These are phyloP conservation scores for Bothrops jararaca DNA, from an alignment of 2,113 vertebrate genomes.

Conservation along the genomic window DNA sequence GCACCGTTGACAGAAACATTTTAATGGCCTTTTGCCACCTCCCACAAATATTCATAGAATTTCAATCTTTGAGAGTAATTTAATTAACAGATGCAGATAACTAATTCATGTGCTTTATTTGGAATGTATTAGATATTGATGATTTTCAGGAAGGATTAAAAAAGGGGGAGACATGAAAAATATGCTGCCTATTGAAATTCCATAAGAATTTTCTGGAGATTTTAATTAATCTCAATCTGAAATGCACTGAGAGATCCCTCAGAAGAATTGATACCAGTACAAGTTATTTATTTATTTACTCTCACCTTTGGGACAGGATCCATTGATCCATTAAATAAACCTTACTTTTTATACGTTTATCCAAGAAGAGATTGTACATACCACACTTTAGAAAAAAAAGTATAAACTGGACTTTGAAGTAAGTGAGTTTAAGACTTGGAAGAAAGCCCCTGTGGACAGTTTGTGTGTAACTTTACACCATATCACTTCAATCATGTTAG, in stretches of 20 bases:
- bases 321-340: background rate
- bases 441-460: background rate
- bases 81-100: background rate
- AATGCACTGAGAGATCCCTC: background rate
- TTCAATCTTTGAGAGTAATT: background rate
- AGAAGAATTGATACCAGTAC: background rate
- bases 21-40: background rate
- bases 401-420: background rate
- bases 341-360: background rate
- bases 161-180: background rate
- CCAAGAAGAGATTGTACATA: background rate
- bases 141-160: background rate
- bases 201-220: background rate
- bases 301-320: background rate
- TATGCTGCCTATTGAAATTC: background rate
- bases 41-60: background rate
- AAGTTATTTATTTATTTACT: background rate
- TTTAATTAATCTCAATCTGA: background rate
- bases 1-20: background rate
- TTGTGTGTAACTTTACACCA: background rate
- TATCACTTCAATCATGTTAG: background rate
- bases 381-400: background rate
- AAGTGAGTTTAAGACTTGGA: background rate
- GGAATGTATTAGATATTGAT: background rate
- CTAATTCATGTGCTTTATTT: background rate